These are phyloP conservation scores for Perdita meconis DNA, from an alignment of 2,888 invertebrate genomes.

Conservation along the genomic window DNA sequence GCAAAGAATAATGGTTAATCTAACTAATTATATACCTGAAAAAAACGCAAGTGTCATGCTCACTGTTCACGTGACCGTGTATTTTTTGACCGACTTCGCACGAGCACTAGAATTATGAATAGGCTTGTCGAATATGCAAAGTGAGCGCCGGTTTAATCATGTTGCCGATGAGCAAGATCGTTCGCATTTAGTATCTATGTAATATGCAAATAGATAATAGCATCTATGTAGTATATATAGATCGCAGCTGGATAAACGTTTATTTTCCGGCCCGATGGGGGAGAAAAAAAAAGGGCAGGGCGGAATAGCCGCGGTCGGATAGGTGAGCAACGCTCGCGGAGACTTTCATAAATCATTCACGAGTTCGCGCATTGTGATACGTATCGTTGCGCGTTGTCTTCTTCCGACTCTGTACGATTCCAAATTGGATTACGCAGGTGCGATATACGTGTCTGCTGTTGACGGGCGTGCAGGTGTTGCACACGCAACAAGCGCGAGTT, in stretches of 20 bases:
- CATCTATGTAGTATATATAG: conserved; percentile 11
- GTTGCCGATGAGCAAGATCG: not conserved
- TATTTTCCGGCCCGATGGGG: not conserved
- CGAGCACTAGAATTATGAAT: not conserved
- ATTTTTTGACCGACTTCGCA: too few relatives aligned
- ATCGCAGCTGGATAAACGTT: conserved; percentile 20
- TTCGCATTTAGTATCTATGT: conserved; percentile 17
- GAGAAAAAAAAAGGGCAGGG: not conserved
- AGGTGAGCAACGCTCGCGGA: conserved; percentile 9
- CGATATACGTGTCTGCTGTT: conserved; percentile 36
- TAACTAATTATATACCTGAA: too few relatives aligned
- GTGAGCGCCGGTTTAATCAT: conserved; percentile 29
- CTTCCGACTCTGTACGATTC: conserved; percentile 42
- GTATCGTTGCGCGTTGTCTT: conserved; percentile 36
- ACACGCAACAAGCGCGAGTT: conserved; percentile 47
- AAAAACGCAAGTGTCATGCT: too few relatives aligned
- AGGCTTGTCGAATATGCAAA: conserved; percentile 1
- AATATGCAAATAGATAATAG: not conserved
- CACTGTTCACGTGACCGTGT: too few relatives aligned
- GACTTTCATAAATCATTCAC: conserved; percentile 55
- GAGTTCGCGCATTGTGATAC: conserved; percentile 55
- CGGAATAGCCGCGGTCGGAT: conserved; percentile 13
- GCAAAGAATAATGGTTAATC: too few relatives aligned
- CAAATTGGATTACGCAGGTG: conserved; percentile 55
- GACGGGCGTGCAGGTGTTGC: conserved; percentile 42